Conservation (phyloP, 2,888 invertebrate species). For the Agrotis clavis region DNA sequence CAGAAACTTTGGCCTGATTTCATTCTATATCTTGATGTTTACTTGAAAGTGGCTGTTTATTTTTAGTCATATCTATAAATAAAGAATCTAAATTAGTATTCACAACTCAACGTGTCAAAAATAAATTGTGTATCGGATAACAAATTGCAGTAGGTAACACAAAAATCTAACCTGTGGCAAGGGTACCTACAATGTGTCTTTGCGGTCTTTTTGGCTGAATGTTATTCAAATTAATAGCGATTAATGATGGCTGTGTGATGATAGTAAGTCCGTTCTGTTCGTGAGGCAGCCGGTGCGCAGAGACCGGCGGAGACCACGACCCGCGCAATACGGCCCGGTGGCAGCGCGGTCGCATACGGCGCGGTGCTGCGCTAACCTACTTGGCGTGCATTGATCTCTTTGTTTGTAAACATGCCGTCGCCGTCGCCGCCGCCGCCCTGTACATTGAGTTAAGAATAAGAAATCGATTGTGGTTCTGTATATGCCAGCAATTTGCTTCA, state of each 20-base stretch:
- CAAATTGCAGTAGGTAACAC: conserved; percentile 11
- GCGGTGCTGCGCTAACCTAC: conserved; percentile 87
- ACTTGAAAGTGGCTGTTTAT: conserved; percentile 27
- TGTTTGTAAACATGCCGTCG: conserved; percentile 91
- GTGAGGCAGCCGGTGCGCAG: conserved; percentile 59
- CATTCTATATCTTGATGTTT: conserved; percentile 33
- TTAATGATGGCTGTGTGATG: conserved; percentile 41
- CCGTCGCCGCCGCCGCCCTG: conserved; percentile 73
- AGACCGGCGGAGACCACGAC: conserved; percentile 86
- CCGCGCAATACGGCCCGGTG: conserved; percentile 84
- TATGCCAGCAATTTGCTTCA: conserved; percentile 25
- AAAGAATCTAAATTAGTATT: conserved; percentile 28
- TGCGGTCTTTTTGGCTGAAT: conserved; percentile 14
- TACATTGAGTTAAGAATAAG: conserved; percentile 59
- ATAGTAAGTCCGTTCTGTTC: conserved; percentile 47
- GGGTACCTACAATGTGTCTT: conserved; percentile 3
- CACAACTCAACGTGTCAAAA: conserved; percentile 9
- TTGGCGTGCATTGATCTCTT: conserved; percentile 90
- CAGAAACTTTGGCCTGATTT: conserved; percentile 71
- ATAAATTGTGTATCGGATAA: conserved; percentile 13
- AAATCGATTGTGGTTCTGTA: conserved; percentile 65
- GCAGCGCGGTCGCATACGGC: conserved; percentile 73
- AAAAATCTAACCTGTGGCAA: conserved; percentile 11
- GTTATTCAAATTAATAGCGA: conserved; percentile 36
- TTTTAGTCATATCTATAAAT: conserved; percentile 43